Evolutionary conservation across 2,797 vertebrate species (phyloP), one percentile per base, ranked within the genome.

Genomic region (Gephyroberyx darwinii): DNA sequence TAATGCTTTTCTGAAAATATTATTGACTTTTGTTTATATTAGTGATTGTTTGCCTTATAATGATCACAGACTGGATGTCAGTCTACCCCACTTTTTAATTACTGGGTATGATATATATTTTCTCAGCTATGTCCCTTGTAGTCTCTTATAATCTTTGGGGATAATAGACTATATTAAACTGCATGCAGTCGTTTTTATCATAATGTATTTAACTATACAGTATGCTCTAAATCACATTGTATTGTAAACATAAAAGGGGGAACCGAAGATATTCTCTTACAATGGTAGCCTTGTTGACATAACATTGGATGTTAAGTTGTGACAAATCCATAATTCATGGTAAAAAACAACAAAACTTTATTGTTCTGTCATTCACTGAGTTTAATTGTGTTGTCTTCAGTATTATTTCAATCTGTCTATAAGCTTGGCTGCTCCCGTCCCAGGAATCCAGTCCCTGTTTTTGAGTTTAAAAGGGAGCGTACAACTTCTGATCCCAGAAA

Each of bases 401-500:
- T 41, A 13, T n/a, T 0, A 5, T 41, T 2, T 10, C 26, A 57
- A 2, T 2, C 53, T 4, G 20, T 0, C 10, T 62, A 8, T 30
- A 17, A 8, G 5, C 5, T 50, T 12, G 17, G 17, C 48, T 9
- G 58, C 66, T 84, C 82, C 73, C 31, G 5, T 75, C 85, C 82
- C 45, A 1, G 2, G 1, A 84, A 69, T 93, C 93, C 93, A 89
- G 16, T 77, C 79, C 87, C 61, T 17, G 58, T 89, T 88, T 26
- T 93, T 91, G 62, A 52, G 37, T 19, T 69, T 77, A 31, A n/a
- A 55, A 68, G 43, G 67, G 69, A 26, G 75, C 71, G 33, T 51
- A 78, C 71, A 65, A 62, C 62, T 74, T 79, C 47, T 79, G 84
- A 91, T 89, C 89, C 88, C 86, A 86, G 84, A 86, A 89, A 90